Evolutionary conservation across 2,888 invertebrate genomes (phyloP).

Genomic region (Microctonus brassicae): DNA sequence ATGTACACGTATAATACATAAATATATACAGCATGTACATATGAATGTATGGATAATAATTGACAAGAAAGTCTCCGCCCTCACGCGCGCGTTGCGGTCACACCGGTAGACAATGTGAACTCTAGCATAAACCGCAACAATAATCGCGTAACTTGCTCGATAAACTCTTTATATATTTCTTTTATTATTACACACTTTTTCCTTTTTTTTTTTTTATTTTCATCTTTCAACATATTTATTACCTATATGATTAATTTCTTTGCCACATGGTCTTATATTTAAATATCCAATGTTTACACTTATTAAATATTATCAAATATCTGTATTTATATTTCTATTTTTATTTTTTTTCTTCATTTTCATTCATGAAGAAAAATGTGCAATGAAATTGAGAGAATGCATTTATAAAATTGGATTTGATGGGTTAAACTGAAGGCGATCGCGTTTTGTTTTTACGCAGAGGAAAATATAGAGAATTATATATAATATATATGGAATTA

Average conservation of each 20-base stretch:
- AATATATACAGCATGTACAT: no score
- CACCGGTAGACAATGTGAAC: constrained; percentile 30
- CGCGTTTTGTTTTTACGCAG: neutral
- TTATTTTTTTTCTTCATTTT: neutral
- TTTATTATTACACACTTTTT: neutral
- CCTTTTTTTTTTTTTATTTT: neutral
- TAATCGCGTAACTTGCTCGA: constrained; percentile 34
- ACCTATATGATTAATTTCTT: constrained; percentile 14
- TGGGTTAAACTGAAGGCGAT: neutral
- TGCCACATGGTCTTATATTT: neutral
- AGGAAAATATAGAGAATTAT: constrained; percentile 17
- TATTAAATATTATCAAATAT: neutral
- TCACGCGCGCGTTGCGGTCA: constrained; percentile 18
- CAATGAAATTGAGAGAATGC: neutral
- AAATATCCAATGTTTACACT: neutral
- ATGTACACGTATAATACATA: no score
- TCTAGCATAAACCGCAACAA: constrained; percentile 33
- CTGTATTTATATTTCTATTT: no score
- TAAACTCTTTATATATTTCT: constrained; percentile 13
- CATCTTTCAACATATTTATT: neutral
- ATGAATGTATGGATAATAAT: constrained; percentile 14
- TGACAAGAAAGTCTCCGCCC: constrained; percentile 16
- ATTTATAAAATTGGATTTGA: constrained; percentile 7
- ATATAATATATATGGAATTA: constrained; percentile 16
- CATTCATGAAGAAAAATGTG: no score